phyloP scores from a whole-genome alignment of 2,797 vertebrate species.

The Salmo trutta region DNA sequence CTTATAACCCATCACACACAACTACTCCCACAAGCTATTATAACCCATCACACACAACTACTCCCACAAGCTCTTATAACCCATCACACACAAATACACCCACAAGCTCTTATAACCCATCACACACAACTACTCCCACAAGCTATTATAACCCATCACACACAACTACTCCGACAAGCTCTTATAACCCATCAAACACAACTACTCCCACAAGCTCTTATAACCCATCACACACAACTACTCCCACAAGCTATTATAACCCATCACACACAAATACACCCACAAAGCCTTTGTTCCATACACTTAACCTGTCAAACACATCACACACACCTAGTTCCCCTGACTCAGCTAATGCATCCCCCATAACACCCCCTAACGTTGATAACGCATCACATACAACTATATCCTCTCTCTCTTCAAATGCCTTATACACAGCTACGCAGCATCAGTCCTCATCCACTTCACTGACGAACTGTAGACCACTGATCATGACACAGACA shows the following conservation, averaged over 20 bases:
- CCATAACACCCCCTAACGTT: background rate
- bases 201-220: slow-evolving; percentile 20
- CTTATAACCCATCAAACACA: slow-evolving; percentile 23
- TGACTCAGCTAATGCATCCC: background rate
- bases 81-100: background rate
- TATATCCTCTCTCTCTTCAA: background rate
- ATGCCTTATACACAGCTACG: background rate
- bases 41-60: too few relatives aligned
- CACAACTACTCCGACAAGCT: background rate
- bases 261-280: slow-evolving; percentile 7
- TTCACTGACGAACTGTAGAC: slow-evolving; percentile 3
- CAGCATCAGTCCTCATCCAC: too few relatives aligned
- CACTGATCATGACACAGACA: slow-evolving; percentile 28
- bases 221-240: slow-evolving; percentile 23
- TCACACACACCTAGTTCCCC: slow-evolving; percentile 19
- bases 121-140: slow-evolving; percentile 20
- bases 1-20: too few relatives aligned
- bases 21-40: too few relatives aligned
- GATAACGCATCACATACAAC: slow-evolving; percentile 14
- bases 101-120: slow-evolving; percentile 3
- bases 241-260: slow-evolving; percentile 40
- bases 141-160: background rate
- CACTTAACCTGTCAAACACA: background rate
- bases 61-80: slow-evolving; percentile 27
- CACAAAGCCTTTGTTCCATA: background rate